Evolutionary conservation across 2,797 vertebrate species (phyloP).

Genomic region (Chaenodraco wilsoni): DNA sequence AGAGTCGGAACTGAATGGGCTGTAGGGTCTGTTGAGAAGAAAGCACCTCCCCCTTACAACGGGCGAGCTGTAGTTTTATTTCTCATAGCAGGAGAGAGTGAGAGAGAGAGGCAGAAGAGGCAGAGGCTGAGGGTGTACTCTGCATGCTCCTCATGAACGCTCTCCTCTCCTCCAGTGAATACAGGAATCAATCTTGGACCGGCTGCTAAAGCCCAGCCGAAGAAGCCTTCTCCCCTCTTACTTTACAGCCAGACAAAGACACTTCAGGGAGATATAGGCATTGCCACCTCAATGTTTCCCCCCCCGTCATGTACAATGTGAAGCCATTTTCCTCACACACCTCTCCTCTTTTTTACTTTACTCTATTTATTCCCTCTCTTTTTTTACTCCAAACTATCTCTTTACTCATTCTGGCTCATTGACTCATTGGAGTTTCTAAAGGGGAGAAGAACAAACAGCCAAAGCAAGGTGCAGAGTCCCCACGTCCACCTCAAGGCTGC

Average conservation of each 20-base stretch:
- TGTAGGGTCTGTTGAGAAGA: conserved; percentile 69
- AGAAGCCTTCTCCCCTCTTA: conserved; percentile 88
- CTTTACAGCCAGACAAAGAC: conserved; percentile 90
- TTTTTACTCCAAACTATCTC: conserved; percentile 37
- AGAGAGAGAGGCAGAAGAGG: conserved; percentile 51
- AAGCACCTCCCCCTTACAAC: conserved; percentile 65
- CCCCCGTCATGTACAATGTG: conserved; percentile 82
- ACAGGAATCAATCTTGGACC: conserved; percentile 91
- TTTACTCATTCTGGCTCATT: conserved; percentile 86
- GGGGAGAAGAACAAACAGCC: conserved; percentile 68
- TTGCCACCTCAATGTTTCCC: conserved; percentile 83
- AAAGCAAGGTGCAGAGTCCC: conserved; percentile 41
- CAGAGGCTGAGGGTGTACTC: conserved; percentile 79
- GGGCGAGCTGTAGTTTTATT: conserved; percentile 69
- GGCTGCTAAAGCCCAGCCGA: conserved; percentile 87
- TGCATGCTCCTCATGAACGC: conserved; percentile 97
- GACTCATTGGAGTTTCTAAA: conserved; percentile 81
- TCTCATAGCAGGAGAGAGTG: conserved; percentile 65
- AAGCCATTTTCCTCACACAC: conserved; percentile 82
- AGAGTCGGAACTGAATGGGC: conserved; percentile 70
- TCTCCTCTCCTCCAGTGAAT: conserved; percentile 93
- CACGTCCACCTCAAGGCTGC: conserved; percentile 34
- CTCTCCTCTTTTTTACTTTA: conserved; percentile 75
- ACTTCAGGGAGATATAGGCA: conserved; percentile 91
- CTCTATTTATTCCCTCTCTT: conserved; percentile 77